A percentile compares a stretch with the other conserved stretches of the same genome.
phyloP scores from a whole-genome alignment of 1,140 invertebrate genomes.

The Bemisia tabaci region DNA sequence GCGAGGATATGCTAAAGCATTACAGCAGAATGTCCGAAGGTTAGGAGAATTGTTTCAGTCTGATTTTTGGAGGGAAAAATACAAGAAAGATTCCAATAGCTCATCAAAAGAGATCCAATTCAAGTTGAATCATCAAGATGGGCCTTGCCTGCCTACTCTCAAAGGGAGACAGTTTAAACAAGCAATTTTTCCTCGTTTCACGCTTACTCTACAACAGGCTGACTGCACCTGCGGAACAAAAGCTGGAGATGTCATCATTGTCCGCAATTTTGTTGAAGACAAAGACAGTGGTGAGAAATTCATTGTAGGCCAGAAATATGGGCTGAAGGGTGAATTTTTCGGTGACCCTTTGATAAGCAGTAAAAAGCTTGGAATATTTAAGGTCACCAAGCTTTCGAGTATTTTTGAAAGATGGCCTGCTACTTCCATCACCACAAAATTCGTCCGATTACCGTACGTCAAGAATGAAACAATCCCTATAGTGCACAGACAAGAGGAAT shows the following conservation, averaged over 20 bases:
- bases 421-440: not conserved
- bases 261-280: not conserved
- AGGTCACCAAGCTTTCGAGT: not conserved
- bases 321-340: not conserved
- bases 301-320: not conserved
- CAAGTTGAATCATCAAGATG: not conserved
- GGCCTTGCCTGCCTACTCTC: not conserved
- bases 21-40: not conserved
- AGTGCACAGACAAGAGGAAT: not conserved
- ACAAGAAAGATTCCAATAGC: not conserved
- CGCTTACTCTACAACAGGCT: not conserved
- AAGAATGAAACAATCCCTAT: not conserved
- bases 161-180: not conserved
- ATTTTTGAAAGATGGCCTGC: not conserved
- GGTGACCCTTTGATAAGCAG: not conserved
- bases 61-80: not conserved
- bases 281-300: not conserved
- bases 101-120: not conserved
- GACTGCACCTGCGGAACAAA: not conserved
- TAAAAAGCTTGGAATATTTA: not conserved
- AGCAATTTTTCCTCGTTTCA: not conserved
- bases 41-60: not conserved
- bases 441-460: not conserved
- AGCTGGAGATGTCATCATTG: not conserved
- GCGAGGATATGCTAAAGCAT: not conserved